phyloP scores from a whole-genome alignment of 2,797 vertebrate species.

The Streptopelia turtur region DNA sequence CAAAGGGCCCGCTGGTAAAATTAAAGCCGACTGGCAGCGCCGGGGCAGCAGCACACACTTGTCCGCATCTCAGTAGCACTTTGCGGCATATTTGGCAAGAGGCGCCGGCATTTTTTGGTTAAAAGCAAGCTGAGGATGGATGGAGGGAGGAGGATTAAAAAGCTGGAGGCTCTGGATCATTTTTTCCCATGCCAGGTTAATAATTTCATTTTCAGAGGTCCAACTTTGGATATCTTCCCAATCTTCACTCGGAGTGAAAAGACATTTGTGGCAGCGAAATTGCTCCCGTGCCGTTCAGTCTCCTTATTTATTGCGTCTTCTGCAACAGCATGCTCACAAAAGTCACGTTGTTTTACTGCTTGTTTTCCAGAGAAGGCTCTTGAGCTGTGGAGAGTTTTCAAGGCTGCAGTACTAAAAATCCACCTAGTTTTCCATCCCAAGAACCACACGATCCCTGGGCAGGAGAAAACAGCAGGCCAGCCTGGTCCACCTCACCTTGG shows the following conservation, averaged over 20 bases:
- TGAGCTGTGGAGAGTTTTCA: not conserved
- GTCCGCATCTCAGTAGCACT: not conserved
- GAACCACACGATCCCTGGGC: too few relatives aligned
- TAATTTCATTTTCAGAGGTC: conserved; percentile 31
- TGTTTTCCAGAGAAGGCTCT: not conserved
- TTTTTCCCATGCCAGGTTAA: conserved; percentile 16
- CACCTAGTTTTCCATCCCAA: not conserved
- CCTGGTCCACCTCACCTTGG: not conserved
- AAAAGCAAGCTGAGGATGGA: not conserved
- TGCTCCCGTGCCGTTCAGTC: not conserved
- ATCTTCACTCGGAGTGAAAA: not conserved
- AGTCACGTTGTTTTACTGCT: not conserved
- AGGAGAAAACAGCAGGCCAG: not conserved
- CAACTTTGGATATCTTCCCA: not conserved
- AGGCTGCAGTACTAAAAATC: not conserved
- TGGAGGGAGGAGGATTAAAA: not conserved
- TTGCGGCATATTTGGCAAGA: not conserved
- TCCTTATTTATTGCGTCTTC: not conserved
- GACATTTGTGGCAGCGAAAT: not conserved
- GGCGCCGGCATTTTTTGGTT: fast-evolving
- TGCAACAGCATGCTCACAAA: not conserved
- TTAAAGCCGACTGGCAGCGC: not conserved
- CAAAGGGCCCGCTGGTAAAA: conserved; percentile 12
- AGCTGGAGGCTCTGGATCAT: not conserved
- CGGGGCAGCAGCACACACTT: not conserved